Conservation (phyloP, 2,797 vertebrate species). For the Astyanax mexicanus region DNA sequence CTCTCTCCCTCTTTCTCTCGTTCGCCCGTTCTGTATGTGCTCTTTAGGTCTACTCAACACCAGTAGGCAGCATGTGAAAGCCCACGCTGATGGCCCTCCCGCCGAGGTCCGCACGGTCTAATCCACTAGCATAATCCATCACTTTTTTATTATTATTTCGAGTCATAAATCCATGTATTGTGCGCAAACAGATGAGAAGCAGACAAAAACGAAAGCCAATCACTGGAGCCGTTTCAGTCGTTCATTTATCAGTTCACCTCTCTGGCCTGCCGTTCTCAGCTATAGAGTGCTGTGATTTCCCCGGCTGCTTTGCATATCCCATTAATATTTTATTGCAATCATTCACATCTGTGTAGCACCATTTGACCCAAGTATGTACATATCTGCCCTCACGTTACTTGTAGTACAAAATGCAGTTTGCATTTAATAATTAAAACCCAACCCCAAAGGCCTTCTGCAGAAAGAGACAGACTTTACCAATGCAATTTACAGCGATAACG, state of each 20-base stretch:
- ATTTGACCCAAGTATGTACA: slow-evolving; percentile 66
- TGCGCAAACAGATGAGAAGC: background rate
- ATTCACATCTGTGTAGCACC: slow-evolving; percentile 73
- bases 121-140: background rate
- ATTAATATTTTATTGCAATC: slow-evolving; percentile 82
- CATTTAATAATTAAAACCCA: slow-evolving; percentile 51
- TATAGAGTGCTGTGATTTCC: slow-evolving; percentile 52
- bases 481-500: background rate
- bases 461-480: background rate
- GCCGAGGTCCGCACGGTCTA: background rate
- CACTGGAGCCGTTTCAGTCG: background rate
- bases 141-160: background rate
- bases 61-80: background rate
- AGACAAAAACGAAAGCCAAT: background rate
- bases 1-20: slow-evolving; percentile 5
- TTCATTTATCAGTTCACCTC: slow-evolving; percentile 30
- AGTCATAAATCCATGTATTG: background rate
- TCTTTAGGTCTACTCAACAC: slow-evolving; percentile 1
- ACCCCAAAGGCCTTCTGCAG: slow-evolving; percentile 45
- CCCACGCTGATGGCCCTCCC: background rate
- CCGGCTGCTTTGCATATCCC: slow-evolving; percentile 72
- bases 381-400: slow-evolving; percentile 42
- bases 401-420: slow-evolving; percentile 51
- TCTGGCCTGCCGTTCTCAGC: slow-evolving; percentile 35
- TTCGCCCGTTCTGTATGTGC: background rate